Base-by-base conservation (phyloP, 2,797 vertebrate genomes). In the Hydrocynus forskahlii region DNA sequence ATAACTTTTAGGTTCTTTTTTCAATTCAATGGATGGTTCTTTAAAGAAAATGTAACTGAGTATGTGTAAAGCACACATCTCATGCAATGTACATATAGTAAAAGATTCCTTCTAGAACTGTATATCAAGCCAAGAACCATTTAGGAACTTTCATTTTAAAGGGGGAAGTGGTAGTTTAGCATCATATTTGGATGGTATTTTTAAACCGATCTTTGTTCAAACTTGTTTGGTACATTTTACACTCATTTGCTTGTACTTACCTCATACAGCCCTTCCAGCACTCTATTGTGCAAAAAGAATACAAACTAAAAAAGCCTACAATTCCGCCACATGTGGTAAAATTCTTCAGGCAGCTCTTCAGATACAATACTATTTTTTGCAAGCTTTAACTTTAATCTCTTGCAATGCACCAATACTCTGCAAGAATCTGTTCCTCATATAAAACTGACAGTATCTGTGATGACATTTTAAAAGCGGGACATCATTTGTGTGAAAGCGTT, bases 401-500 rank as follows among this genome's bases (percentile, higher is more conserved):
- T 59, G 45, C 64, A 68, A 71, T 57, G 69, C 54, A 75, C 38
- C 57, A 19, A 2, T 78, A 4, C 17, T 9, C 60, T 75, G 76
- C 29, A 83, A 29, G 62, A 85, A 82, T 66, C 75, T 48, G 63
- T 68, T 76, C 48, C 75, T 66, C n/a, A 23, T 69, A 84, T 78
- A 82, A 84, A 87, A 76, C 80, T 75, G 79, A 78, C 84, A 86
- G 78, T 76, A 79, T 81, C 75, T 66, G 74, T 83, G 75, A 80
- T 80, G 69, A 81, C 67, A 85, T 78, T 83, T 86, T 86, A 76
- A 84, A 88, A 78, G 77, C 70, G 35, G 81, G 78, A 78, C 80
- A 82, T 84, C 54, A 85, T 87, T 84, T 82, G 78, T 81, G 82
- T 72, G 72, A 57, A 72, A 79, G 55, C 50, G 6, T 35, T 13